Conservation (phyloP, 2,113 vertebrate species). For the Epinephelus fuscoguttatus region DNA sequence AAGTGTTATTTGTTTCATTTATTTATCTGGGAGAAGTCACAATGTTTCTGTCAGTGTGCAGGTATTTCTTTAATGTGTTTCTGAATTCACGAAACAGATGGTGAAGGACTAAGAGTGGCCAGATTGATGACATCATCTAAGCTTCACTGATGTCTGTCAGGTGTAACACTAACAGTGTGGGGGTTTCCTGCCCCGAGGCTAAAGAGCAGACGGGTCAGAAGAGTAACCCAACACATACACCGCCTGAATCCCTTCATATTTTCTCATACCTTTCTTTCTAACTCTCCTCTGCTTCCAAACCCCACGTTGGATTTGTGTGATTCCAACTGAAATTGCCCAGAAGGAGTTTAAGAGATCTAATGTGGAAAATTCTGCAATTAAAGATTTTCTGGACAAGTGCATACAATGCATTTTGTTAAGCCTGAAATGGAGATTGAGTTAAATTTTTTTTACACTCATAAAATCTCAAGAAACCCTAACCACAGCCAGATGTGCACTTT, state of each 20-base stretch:
- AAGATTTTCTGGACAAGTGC: background rate
- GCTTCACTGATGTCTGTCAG: constrained; percentile 61
- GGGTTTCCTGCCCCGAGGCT: constrained; percentile 52
- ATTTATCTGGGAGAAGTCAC: background rate
- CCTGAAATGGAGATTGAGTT: constrained; percentile 13
- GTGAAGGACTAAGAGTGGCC: constrained; percentile 5
- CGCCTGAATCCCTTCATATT: constrained; percentile 40
- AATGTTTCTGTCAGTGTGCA: background rate
- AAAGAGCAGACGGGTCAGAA: constrained; percentile 30
- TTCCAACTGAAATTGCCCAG: constrained; percentile 6
- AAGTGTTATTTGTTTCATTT: constrained; percentile 26
- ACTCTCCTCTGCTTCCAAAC: constrained; percentile 10
- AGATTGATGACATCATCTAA: constrained; percentile 60
- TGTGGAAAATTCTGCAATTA: constrained; percentile 20
- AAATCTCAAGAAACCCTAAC: constrained; percentile 46
- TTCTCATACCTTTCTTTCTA: constrained; percentile 33
- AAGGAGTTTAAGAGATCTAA: constrained; percentile 4
- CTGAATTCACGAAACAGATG: constrained; percentile 33
- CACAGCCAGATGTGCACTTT: constrained; percentile 56
- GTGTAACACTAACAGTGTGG: constrained; percentile 53
- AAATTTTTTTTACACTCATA: constrained; percentile 36
- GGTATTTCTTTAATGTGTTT: constrained; percentile 27
- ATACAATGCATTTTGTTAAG: background rate
- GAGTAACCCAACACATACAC: constrained; percentile 55
- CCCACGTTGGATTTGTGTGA: constrained; percentile 24